phyloP scores from a whole-genome alignment of 2,888 invertebrate genomes.

The Acrobasis consociella region DNA sequence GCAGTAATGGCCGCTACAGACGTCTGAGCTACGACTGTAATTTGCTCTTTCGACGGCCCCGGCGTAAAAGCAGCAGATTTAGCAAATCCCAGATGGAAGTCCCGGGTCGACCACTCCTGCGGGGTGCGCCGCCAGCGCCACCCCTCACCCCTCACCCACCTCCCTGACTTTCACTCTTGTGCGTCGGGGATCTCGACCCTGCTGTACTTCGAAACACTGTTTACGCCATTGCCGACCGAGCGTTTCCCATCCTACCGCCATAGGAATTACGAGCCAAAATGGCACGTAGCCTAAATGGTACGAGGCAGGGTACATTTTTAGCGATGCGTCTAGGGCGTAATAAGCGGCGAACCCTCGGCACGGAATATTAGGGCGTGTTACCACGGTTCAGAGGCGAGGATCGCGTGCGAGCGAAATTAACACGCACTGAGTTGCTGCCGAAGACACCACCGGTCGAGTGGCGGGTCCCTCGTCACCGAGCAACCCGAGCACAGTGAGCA shows the following conservation, averaged over 20 bases:
- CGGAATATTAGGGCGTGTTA: constrained; percentile 55
- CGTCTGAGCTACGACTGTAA: constrained; percentile 31
- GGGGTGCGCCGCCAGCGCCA: constrained; percentile 59
- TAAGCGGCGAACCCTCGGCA: constrained; percentile 58
- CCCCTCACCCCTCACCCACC: constrained; percentile 66
- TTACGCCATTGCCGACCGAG: constrained; percentile 46
- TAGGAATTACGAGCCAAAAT: constrained; percentile 54
- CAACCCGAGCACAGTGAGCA: constrained; percentile 60
- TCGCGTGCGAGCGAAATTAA: constrained; percentile 46
- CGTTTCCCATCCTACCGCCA: constrained; percentile 44
- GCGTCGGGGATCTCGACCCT: constrained; percentile 74
- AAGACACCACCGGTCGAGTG: constrained; percentile 75
- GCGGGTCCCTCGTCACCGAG: constrained; percentile 74
- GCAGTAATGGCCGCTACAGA: constrained; percentile 24
- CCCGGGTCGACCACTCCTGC: constrained; percentile 78
- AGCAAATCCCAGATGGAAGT: constrained; percentile 76
- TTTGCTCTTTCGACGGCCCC: constrained; percentile 52
- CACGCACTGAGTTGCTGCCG: constrained; percentile 71
- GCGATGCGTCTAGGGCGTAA: constrained; percentile 72
- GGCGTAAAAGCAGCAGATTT: constrained; percentile 75
- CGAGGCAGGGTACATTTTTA: constrained; percentile 75
- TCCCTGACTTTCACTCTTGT: constrained; percentile 76
- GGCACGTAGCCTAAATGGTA: constrained; percentile 48
- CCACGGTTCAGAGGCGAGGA: constrained; percentile 50
- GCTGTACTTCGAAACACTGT: constrained; percentile 56